These are phyloP conservation scores for Aphrophora alni DNA, from an alignment of 2,888 invertebrate genomes.

Conservation along the genomic window DNA sequence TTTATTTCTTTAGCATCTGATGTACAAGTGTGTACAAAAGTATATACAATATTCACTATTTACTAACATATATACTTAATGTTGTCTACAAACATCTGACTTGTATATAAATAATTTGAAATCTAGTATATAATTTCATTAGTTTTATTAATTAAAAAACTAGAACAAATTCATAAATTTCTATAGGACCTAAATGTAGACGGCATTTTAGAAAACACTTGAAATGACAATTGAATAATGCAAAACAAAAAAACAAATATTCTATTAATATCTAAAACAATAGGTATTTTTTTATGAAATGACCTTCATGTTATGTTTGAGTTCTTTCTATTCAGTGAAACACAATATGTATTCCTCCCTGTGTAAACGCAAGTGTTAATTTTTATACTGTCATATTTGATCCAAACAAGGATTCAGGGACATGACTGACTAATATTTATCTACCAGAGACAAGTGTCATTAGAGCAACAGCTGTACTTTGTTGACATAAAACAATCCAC, in stretches of 20 bases:
- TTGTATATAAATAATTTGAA: too few relatives aligned
- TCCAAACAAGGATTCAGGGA: neutral
- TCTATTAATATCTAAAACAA: neutral
- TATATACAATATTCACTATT: too few relatives aligned
- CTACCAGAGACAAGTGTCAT: neutral
- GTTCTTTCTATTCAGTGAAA: too few relatives aligned
- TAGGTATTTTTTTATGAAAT: neutral
- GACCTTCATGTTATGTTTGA: neutral
- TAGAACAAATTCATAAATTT: too few relatives aligned
- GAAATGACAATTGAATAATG: neutral
- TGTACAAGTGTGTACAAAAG: too few relatives aligned
- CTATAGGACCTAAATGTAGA: too few relatives aligned
- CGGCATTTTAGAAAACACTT: too few relatives aligned
- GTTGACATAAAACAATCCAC: neutral
- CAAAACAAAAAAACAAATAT: neutral
- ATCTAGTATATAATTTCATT: too few relatives aligned
- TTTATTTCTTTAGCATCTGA: too few relatives aligned
- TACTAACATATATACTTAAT: too few relatives aligned
- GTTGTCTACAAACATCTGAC: too few relatives aligned
- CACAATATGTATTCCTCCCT: neutral
- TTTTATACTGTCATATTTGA: neutral
- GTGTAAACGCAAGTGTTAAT: neutral
- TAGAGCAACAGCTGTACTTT: neutral
- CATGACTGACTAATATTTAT: neutral
- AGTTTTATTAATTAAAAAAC: too few relatives aligned